phyloP scores from a whole-genome alignment of 2,797 vertebrate species.

The Calcarius lapponicus region DNA sequence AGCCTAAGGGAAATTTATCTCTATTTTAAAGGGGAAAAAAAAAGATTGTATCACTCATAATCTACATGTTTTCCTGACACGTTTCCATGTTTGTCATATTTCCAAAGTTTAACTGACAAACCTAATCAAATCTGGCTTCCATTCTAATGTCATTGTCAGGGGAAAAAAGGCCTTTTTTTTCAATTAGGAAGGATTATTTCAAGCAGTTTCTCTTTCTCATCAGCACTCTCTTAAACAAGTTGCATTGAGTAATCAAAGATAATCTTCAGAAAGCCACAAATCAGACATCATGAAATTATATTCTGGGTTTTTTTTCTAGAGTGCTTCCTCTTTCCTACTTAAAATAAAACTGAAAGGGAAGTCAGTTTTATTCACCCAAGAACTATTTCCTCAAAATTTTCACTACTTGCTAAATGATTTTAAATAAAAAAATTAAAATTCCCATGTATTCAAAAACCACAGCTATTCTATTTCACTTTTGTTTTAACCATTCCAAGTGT shows the following conservation, averaged over 20 bases:
- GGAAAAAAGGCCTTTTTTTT: not conserved
- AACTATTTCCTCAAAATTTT: not conserved
- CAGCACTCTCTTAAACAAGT: not conserved
- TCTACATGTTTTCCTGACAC: not conserved
- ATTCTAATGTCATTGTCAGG: not conserved
- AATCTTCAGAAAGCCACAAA: constrained; percentile 14
- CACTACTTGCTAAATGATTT: not conserved
- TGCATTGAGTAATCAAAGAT: not conserved
- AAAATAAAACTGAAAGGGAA: not conserved
- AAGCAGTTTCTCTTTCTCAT: not conserved
- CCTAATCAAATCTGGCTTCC: not conserved
- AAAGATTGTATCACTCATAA: not conserved
- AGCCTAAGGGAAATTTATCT: not conserved
- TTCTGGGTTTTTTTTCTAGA: not conserved
- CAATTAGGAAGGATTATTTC: not conserved
- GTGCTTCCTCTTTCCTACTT: constrained; percentile 27
- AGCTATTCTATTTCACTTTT: not conserved
- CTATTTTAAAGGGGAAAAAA: not conserved
- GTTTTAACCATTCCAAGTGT: not conserved
- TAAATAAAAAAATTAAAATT: not conserved
- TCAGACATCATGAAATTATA: not conserved
- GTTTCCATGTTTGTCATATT: not conserved
- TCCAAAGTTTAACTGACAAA: not conserved
- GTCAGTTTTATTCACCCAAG: not conserved
- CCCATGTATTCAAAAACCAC: not conserved